phyloP scores from a whole-genome alignment of 2,888 invertebrate species.

The Sphaerolaimus hirsutus region DNA sequence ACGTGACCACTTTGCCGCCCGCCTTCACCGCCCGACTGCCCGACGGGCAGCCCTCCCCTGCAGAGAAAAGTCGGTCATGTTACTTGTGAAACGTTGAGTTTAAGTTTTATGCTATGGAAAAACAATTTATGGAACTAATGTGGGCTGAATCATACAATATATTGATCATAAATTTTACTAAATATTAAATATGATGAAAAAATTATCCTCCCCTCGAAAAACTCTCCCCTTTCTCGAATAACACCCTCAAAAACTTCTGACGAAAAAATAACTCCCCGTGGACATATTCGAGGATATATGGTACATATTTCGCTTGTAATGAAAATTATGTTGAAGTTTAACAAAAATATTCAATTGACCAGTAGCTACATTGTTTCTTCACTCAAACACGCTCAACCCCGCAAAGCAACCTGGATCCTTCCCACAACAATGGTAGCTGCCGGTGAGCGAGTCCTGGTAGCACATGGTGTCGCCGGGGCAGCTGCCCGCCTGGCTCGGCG shows the following conservation, averaged over 20 bases:
- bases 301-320: background rate
- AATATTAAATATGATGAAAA: too few relatives aligned
- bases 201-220: too few relatives aligned
- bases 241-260: too few relatives aligned
- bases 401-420: slow-evolving; percentile 7
- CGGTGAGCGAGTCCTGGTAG: slow-evolving; percentile 10
- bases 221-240: too few relatives aligned
- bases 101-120: background rate
- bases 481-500: slow-evolving; percentile 8
- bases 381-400: too few relatives aligned
- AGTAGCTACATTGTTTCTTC: too few relatives aligned
- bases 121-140: background rate
- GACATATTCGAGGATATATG: too few relatives aligned
- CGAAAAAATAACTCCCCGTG: too few relatives aligned
- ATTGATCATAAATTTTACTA: background rate
- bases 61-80: background rate
- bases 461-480: slow-evolving; percentile 15
- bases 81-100: background rate
- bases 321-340: background rate
- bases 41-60: slow-evolving; percentile 11
- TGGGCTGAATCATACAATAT: background rate
- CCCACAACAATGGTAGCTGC: slow-evolving; percentile 12
- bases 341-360: background rate
- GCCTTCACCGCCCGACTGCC: slow-evolving; percentile 8
- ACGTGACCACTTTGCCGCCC: slow-evolving; percentile 6